Conservation (phyloP, 2,888 invertebrate genomes). For the Clistopyga incitator region DNA sequence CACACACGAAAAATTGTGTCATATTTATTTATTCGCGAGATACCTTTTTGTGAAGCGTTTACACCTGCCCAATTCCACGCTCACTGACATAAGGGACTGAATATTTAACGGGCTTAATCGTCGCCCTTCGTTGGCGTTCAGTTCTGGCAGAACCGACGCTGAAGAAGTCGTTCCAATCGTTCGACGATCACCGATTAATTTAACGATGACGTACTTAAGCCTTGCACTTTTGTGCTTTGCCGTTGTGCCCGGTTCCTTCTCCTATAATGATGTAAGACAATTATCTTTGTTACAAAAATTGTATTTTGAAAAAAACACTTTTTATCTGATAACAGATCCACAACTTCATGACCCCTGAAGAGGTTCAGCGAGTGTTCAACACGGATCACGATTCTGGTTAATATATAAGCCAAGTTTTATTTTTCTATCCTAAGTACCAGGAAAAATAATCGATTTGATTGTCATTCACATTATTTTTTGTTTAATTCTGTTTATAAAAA, state of each 20-base stretch:
- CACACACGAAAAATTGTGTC: not conserved
- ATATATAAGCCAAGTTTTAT: too few relatives aligned
- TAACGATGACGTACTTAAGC: not conserved
- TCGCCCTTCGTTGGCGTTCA: too few relatives aligned
- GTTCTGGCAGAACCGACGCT: too few relatives aligned
- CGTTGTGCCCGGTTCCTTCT: conserved; percentile 7
- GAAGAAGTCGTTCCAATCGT: too few relatives aligned
- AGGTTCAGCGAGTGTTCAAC: conserved; percentile 29
- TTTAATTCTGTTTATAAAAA: too few relatives aligned
- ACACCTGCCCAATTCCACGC: not conserved
- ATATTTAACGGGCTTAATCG: too few relatives aligned
- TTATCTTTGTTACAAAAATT: not conserved
- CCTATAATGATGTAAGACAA: conserved; percentile 17
- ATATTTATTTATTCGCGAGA: not conserved
- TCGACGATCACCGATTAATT: too few relatives aligned
- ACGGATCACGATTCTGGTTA: conserved; percentile 42
- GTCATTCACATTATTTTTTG: too few relatives aligned
- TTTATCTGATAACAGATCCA: conserved; percentile 40
- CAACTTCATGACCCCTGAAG: conserved; percentile 39
- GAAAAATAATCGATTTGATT: not conserved
- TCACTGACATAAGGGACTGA: too few relatives aligned
- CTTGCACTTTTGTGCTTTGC: conserved; percentile 21
- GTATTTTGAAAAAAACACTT: not conserved
- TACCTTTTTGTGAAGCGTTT: not conserved
- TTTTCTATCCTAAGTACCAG: not conserved